phyloP scores from a whole-genome alignment of 2,113 vertebrate species.

The Plectropomus leopardus region DNA sequence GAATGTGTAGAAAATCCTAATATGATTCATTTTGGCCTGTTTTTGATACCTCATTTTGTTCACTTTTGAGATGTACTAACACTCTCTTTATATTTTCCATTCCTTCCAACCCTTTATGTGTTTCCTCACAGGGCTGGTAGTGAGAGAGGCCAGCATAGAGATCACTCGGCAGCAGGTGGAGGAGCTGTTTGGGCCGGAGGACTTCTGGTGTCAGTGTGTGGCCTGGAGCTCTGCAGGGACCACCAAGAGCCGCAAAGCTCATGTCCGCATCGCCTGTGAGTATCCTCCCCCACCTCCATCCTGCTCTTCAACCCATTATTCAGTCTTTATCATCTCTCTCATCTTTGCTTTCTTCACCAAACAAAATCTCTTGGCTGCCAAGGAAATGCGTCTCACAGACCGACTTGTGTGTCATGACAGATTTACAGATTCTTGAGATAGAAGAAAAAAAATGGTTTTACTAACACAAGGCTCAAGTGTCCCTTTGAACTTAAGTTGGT shows the following conservation, averaged over 20 bases:
- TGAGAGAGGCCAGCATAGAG: constrained; percentile 98
- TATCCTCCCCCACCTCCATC: constrained; percentile 51
- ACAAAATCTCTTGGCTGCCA: constrained; percentile 47
- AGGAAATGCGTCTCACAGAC: constrained; percentile 34
- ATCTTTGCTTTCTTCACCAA: constrained; percentile 57
- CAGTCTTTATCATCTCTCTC: constrained; percentile 46
- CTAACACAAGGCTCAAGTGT: constrained; percentile 58
- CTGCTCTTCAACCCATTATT: constrained; percentile 26
- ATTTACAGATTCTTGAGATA: constrained; percentile 62
- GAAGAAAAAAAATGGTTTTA: constrained; percentile 41
- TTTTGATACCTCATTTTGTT: constrained; percentile 12
- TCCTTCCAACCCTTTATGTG: background rate
- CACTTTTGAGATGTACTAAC: background rate
- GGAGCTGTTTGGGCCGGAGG: constrained; percentile 96
- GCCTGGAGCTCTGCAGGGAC: constrained; percentile 98
- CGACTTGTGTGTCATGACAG: constrained; percentile 48
- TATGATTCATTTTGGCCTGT: background rate
- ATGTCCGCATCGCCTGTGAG: constrained; percentile 98
- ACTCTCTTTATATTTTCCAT: background rate
- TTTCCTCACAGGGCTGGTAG: constrained; percentile 90
- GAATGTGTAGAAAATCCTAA: no score
- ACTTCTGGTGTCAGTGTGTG: constrained; percentile 99
- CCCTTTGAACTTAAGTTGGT: constrained; percentile 65
- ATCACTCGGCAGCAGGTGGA: constrained; percentile 98
- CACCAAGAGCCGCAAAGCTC: constrained; percentile 97